These are phyloP conservation scores for Trissolcus brochymenae DNA, from an alignment of 2,888 invertebrate genomes.

Conservation along the genomic window DNA sequence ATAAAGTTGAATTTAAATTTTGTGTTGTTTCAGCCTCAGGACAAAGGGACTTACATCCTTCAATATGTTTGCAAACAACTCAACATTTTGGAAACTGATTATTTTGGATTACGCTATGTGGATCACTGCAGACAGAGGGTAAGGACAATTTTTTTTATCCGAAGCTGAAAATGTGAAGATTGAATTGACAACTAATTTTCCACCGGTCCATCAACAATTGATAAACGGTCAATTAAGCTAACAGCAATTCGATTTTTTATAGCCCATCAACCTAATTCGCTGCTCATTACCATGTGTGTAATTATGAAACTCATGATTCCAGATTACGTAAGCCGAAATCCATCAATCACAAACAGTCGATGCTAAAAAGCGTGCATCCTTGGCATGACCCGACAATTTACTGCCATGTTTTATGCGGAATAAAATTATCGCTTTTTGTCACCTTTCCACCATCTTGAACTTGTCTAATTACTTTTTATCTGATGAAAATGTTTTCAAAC, in stretches of 20 bases:
- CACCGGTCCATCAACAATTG: not conserved
- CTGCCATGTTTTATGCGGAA: not conserved
- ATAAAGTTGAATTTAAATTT: constrained; percentile 2
- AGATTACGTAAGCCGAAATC: not conserved
- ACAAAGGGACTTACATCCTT: constrained; percentile 92
- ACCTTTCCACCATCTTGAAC: not conserved
- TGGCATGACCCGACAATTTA: not conserved
- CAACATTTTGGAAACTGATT: constrained; percentile 94
- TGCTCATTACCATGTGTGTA: constrained; percentile 5
- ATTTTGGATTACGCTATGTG: constrained; percentile 95
- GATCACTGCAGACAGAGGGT: constrained; percentile 93
- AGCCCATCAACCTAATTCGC: constrained; percentile 10
- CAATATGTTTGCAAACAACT: constrained; percentile 94
- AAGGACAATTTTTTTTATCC: no score
- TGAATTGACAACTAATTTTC: no score
- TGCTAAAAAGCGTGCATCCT: not conserved
- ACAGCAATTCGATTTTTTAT: constrained; percentile 4
- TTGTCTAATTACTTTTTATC: constrained; percentile 1
- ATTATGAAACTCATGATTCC: constrained; percentile 19
- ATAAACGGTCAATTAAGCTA: not conserved
- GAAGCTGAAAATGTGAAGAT: no score
- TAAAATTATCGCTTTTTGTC: not conserved
- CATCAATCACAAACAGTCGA: constrained; percentile 4
- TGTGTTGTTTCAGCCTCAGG: constrained; percentile 83
- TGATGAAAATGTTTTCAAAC: no score